These are phyloP conservation scores for Phoxinus dragarum DNA, from an alignment of 2,797 vertebrate species.

Conservation along the genomic window DNA sequence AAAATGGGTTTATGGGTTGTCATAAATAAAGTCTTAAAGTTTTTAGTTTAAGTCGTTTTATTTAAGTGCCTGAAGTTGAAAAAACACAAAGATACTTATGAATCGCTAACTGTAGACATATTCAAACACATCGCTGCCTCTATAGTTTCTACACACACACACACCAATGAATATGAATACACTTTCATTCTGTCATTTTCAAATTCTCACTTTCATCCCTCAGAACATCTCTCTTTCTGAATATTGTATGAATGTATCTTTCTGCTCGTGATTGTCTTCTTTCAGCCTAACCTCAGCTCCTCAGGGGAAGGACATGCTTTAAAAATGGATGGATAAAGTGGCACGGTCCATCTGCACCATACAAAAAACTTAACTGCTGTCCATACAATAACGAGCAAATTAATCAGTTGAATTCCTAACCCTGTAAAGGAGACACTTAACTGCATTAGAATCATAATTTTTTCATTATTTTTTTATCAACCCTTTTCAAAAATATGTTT, in stretches of 20 bases:
- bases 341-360: slow-evolving; percentile 31
- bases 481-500: neutral
- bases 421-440: neutral
- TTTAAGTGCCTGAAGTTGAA: neutral
- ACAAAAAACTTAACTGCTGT: neutral
- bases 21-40: too few relatives aligned
- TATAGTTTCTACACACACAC: neutral
- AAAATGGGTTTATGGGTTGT: too few relatives aligned
- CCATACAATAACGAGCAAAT: neutral
- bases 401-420: neutral
- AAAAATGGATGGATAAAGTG: slow-evolving; percentile 38
- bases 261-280: slow-evolving; percentile 9
- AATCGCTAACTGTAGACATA: neutral
- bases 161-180: neutral
- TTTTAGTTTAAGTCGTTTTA: too few relatives aligned
- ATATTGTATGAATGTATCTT: slow-evolving; percentile 44
- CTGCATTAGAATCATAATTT: neutral
- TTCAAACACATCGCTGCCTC: neutral
- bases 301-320: slow-evolving; percentile 28
- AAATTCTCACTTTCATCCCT: slow-evolving; percentile 10
- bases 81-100: neutral
- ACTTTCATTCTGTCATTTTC: neutral
- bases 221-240: slow-evolving; percentile 17
- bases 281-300: slow-evolving; percentile 16
- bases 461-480: neutral